Percentiles rank a stretch among this genome's conserved stretches.
These are phyloP conservation scores for Etheostoma nigrum DNA, from an alignment of 2,797 vertebrate species.

Conservation along the genomic window DNA sequence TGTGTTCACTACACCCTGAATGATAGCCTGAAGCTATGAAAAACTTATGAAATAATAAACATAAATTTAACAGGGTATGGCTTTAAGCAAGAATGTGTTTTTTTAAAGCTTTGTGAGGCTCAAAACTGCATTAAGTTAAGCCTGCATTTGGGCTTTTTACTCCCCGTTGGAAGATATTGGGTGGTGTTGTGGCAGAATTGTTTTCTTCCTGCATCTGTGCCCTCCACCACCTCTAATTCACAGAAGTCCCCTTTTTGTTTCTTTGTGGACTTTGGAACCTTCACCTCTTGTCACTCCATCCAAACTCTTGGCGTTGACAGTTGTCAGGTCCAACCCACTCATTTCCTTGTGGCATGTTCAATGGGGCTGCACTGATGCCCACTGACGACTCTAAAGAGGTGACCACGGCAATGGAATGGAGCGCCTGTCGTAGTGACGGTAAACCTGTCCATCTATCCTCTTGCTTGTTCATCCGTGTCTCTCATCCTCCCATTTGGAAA, in stretches of 20 bases:
- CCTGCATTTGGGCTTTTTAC: constrained; percentile 1
- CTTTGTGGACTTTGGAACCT: constrained; percentile 1
- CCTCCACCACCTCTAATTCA: constrained; percentile 27
- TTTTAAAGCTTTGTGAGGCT: constrained; percentile 5
- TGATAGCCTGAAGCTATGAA: constrained; percentile 31
- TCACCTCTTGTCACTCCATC: constrained; percentile 72
- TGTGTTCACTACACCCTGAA: constrained; percentile 18
- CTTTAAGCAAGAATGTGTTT: constrained; percentile 9
- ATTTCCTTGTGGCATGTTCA: constrained; percentile 80
- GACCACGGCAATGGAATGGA: constrained; percentile 63
- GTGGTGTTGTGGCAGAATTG: constrained; percentile 31
- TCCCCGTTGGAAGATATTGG: constrained; percentile 15
- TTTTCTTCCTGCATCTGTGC: constrained; percentile 34
- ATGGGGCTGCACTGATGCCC: constrained; percentile 79
- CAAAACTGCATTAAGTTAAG: constrained; percentile 7
- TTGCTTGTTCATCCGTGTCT: constrained; percentile 73
- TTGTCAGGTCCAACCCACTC: constrained; percentile 62
- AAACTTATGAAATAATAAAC: constrained; percentile 30
- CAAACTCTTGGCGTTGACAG: constrained; percentile 61
- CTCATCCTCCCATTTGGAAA: constrained; percentile 74
- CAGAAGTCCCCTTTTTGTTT: constrained; percentile 62
- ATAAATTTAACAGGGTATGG: constrained; percentile 14
- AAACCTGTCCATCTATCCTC: constrained; percentile 68
- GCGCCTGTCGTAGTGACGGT: constrained; percentile 63
- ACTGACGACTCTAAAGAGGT: constrained; percentile 76